Evolutionary conservation across 2,797 vertebrate species (phyloP).

Genomic region (Poeciliopsis turneri): DNA sequence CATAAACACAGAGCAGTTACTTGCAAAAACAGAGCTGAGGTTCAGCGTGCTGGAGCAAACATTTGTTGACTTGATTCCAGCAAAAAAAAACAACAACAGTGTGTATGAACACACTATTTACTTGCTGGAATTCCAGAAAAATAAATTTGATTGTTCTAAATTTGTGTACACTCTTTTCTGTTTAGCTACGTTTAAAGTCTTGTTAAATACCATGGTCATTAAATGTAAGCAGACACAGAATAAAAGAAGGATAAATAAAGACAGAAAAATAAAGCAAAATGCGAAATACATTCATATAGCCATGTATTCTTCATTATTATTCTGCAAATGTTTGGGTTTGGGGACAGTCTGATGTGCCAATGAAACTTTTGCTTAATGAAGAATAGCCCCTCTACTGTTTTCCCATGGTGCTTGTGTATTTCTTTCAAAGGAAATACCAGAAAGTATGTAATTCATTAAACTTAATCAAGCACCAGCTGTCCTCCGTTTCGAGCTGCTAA

Average conservation of each 20-base stretch:
- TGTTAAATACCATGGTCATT: background rate
- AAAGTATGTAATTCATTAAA: background rate
- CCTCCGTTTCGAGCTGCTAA: conserved; percentile 19
- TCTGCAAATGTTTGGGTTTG: conserved; percentile 51
- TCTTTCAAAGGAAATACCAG: conserved; percentile 16
- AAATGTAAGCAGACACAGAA: conserved; percentile 70
- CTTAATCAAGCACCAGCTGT: conserved; percentile 14
- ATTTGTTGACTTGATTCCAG: conserved; percentile 28
- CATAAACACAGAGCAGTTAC: conserved; percentile 50
- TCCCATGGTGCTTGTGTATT: background rate
- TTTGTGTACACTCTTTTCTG: conserved; percentile 10
- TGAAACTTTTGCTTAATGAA: conserved; percentile 34
- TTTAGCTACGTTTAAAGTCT: conserved; percentile 6
- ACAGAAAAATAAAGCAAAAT: conserved; percentile 20
- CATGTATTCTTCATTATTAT: conserved; percentile 45
- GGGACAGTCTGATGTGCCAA: conserved; percentile 28
- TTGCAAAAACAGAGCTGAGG: conserved; percentile 44
- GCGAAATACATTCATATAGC: conserved; percentile 42
- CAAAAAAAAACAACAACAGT: background rate
- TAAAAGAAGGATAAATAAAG: conserved; percentile 27
- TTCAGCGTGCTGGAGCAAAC: conserved; percentile 48
- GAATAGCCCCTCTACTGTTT: background rate
- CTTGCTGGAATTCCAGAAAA: conserved; percentile 5
- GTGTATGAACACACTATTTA: conserved; percentile 13
- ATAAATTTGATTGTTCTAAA: conserved; percentile 8